Conservation (phyloP, 2,113 vertebrate genomes). For the Paradoxurus hermaphroditus region DNA sequence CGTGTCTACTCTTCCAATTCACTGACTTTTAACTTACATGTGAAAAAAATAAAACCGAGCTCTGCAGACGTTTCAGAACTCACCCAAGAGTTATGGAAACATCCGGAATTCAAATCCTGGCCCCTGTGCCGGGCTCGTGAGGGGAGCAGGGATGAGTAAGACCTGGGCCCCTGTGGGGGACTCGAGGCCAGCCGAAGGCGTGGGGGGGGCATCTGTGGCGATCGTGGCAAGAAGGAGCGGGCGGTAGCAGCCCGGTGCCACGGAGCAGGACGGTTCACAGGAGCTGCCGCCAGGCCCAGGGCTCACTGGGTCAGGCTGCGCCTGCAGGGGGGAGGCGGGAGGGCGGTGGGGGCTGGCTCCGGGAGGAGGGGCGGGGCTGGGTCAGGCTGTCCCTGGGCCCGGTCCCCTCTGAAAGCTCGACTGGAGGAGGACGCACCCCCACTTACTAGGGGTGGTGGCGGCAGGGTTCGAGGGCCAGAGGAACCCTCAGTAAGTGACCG, state of each 20-base stretch:
- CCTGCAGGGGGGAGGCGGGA: background rate
- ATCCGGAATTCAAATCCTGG: background rate
- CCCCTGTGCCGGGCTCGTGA: background rate
- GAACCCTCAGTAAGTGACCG: accelerated
- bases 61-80: background rate
- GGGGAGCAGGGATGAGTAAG: background rate
- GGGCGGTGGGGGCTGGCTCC: background rate
- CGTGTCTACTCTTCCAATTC: background rate
- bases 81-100: background rate
- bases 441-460: background rate
- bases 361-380: background rate
- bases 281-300: too few relatives aligned
- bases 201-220: accelerated
- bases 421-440: background rate
- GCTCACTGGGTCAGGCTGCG: background rate
- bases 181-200: background rate
- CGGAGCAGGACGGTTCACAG: background rate
- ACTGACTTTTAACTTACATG: background rate
- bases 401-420: background rate
- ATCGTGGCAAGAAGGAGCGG: background rate
- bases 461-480: background rate
- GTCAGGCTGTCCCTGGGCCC: background rate
- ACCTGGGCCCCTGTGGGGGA: background rate
- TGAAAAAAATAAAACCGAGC: background rate
- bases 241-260: background rate